phyloP scores from a whole-genome alignment of 2,888 invertebrate species.

The Smittia aterrima region DNA sequence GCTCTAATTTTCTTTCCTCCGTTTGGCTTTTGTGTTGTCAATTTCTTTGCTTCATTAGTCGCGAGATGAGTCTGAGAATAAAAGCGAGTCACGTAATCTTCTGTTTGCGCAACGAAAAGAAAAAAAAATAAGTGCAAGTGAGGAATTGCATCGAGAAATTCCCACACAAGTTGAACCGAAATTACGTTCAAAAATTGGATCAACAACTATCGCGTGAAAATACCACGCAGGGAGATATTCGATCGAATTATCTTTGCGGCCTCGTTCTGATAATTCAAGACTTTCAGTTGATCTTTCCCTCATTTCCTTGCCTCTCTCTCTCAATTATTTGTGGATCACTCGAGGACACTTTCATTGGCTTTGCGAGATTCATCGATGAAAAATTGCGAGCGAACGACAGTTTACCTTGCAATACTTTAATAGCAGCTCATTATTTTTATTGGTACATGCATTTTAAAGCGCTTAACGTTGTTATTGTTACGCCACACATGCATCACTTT shows the following conservation, averaged over 20 bases:
- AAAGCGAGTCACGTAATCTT: neutral
- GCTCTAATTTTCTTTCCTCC: neutral
- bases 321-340: neutral
- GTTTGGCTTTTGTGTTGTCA: neutral
- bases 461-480: neutral
- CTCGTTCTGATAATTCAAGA: too few species aligned
- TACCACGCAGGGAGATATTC: too few species aligned
- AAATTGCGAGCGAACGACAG: neutral
- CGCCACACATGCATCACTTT: slow-evolving; percentile 1
- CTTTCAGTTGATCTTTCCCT: too few species aligned
- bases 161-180: neutral
- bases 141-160: neutral
- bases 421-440: slow-evolving; percentile 2
- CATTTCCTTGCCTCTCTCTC: too few species aligned
- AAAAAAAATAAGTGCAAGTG: slow-evolving; percentile 11
- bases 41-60: slow-evolving; percentile 6
- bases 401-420: neutral
- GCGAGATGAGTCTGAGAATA: neutral
- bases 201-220: too few species aligned
- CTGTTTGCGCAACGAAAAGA: neutral
- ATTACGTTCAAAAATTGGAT: neutral
- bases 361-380: too few species aligned
- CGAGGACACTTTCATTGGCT: slow-evolving; percentile 4
- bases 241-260: too few species aligned
- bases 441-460: neutral